Conservation (phyloP, 2,113 vertebrate genomes). For the Megalops atlanticus region DNA sequence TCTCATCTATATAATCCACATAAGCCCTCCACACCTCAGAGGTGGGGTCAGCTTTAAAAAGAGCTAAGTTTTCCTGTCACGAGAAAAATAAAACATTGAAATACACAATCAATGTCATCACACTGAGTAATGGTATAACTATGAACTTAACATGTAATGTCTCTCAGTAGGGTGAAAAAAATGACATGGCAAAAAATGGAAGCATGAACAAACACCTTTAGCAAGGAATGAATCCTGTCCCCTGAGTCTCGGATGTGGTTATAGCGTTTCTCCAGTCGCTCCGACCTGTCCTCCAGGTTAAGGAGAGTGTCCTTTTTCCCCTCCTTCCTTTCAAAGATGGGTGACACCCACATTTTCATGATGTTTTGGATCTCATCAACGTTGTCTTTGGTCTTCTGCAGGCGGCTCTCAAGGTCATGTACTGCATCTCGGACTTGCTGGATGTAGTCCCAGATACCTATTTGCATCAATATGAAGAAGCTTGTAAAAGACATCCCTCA, state of each 20-base stretch:
- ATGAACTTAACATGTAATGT: background rate
- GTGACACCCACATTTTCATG: constrained; percentile 76
- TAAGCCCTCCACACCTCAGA: constrained; percentile 83
- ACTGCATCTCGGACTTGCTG: constrained; percentile 67
- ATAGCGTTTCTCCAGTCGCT: constrained; percentile 73
- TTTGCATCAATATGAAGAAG: background rate
- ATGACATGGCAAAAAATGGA: too few relatives aligned
- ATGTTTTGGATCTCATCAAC: constrained; percentile 79
- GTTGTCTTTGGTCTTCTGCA: constrained; percentile 83
- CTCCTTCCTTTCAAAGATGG: constrained; percentile 84
- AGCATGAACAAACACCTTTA: constrained; percentile 70
- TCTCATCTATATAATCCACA: constrained; percentile 83
- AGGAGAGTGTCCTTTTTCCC: constrained; percentile 80
- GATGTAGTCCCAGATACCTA: constrained; percentile 82
- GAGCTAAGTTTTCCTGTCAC: constrained; percentile 78
- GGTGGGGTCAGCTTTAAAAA: constrained; percentile 74
- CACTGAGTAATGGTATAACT: background rate
- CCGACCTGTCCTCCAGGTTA: constrained; percentile 75
- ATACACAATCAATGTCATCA: background rate
- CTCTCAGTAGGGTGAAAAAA: background rate
- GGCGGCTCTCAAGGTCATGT: constrained; percentile 76
- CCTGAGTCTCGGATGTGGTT: constrained; percentile 73
- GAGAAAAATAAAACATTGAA: constrained; percentile 9
- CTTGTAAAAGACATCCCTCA: background rate
- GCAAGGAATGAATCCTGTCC: constrained; percentile 78